phyloP scores from a whole-genome alignment of 1,140 invertebrate species.

The Globodera ellingtonae region DNA sequence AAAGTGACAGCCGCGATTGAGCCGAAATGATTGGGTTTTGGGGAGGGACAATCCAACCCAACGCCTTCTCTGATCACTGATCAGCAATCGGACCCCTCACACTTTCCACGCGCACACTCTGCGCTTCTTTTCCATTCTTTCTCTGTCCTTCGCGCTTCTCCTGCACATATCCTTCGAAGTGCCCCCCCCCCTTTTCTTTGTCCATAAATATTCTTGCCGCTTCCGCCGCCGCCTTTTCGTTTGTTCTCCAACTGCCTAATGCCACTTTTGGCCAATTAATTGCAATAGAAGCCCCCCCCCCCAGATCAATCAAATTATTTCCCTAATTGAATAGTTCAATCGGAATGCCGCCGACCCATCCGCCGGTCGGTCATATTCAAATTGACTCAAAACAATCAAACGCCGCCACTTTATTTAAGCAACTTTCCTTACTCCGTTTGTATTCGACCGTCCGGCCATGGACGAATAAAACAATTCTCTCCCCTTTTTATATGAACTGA shows the following conservation, averaged over 20 bases:
- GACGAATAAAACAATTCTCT: too few relatives aligned
- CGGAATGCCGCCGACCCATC: too few relatives aligned
- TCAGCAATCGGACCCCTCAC: not conserved
- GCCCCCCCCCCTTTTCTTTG: not conserved
- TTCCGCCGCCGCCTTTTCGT: not conserved
- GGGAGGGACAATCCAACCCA: not conserved
- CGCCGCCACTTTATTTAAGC: too few relatives aligned
- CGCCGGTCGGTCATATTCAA: too few relatives aligned
- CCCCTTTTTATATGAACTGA: too few relatives aligned
- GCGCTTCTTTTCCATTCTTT: not conserved
- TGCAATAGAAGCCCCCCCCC: too few relatives aligned
- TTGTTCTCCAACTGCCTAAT: not conserved
- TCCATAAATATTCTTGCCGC: not conserved
- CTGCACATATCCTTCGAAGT: slow-evolving; percentile 5
- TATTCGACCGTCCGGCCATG: too few relatives aligned
- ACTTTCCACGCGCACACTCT: not conserved
- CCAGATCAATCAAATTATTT: too few relatives aligned
- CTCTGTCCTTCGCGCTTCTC: not conserved
- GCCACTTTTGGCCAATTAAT: too few relatives aligned
- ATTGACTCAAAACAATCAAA: too few relatives aligned
- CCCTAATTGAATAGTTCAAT: too few relatives aligned
- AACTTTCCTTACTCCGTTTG: too few relatives aligned
- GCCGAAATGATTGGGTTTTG: not conserved
- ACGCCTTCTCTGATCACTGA: not conserved
- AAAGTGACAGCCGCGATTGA: slow-evolving; percentile 1